Base-by-base conservation (phyloP, 1,140 invertebrate genomes). In the Scaptomyza graminum region DNA sequence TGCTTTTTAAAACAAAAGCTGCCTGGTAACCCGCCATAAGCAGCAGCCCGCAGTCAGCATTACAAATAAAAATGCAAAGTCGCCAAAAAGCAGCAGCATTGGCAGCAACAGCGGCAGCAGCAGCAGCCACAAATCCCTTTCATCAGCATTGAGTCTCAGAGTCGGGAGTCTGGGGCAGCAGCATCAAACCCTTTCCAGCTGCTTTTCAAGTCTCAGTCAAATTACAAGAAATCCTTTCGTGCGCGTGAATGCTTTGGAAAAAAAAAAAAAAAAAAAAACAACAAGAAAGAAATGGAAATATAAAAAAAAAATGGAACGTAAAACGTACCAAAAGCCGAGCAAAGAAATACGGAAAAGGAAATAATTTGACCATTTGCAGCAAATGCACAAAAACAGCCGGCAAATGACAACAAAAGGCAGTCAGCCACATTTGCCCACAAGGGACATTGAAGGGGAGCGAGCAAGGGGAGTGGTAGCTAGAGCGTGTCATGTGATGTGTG, bases 221-320 rank as follows among this genome's bases (percentile, higher is more conserved):
- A 87, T 87, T 87, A 88, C 83, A 88, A 88, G 84, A 88, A 88
- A 88, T 88, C 84, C 84, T 88, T 88, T 88, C 83, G 83, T 88
- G 84, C 84, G 83, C 79, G 83, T 89, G 84, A 83, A 88, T 88
- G 83, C 83, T 88, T 83, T 83, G 79, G 6, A 39, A 71, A 75
- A 75, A 65, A 47, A 60, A 22, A 44, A 44, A 18, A 62, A 57
- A 68, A 61, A 68, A 56, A 43, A 12, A 25, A 8, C 9, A 49
- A 39, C 5, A 47, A 47, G 51, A 41, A 46, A 11, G 39, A 39
- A 49, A 66, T 46, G 39, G 8, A 59, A 49, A 50, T 18, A 43
- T 41, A 52, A 44, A 11, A 63, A n/a, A n/a, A 50, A 68, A 56
- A 67, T 63, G 47, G 41, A 69, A 68, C 63, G 64, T 47, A 65